A percentile compares a stretch with the other conserved stretches of the same genome.
phyloP scores from a whole-genome alignment of 2,888 invertebrate species.

The Trilocha varians region DNA sequence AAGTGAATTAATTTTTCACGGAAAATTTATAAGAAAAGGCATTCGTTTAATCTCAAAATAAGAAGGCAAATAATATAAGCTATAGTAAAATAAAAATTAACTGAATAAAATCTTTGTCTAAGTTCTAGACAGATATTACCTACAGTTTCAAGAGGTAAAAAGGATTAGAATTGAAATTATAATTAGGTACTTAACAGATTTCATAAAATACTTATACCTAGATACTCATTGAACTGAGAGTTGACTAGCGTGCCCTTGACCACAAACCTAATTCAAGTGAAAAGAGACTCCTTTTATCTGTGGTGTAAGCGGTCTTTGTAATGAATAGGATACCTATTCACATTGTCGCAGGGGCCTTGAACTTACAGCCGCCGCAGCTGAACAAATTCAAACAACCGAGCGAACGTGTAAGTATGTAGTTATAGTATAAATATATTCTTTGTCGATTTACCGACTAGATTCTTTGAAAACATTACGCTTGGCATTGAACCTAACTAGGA shows the following conservation, averaged over 20 bases:
- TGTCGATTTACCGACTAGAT: background rate
- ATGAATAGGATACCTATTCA: constrained; percentile 23
- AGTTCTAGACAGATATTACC: too few species aligned
- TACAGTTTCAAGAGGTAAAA: too few species aligned
- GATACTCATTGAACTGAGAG: background rate
- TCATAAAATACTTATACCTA: too few species aligned
- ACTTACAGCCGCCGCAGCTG: constrained; percentile 47
- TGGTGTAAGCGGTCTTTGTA: constrained; percentile 27
- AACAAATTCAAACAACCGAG: constrained; percentile 34
- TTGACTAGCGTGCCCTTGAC: background rate
- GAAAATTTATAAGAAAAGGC: too few species aligned
- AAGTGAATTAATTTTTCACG: too few species aligned
- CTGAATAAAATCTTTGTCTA: too few species aligned
- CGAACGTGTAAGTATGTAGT: constrained; percentile 20
- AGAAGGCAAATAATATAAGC: too few species aligned
- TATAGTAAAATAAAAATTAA: too few species aligned
- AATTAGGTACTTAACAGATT: too few species aligned
- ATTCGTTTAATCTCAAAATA: too few species aligned
- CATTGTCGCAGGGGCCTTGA: constrained; percentile 55
- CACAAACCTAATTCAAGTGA: background rate
- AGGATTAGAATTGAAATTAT: too few species aligned
- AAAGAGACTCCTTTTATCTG: constrained; percentile 10
- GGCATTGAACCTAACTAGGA: constrained; percentile 3
- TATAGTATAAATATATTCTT: constrained; percentile 8
- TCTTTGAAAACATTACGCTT: background rate